phyloP scores from a whole-genome alignment of 2,888 invertebrate species.

The Sminthurides aquaticus region DNA sequence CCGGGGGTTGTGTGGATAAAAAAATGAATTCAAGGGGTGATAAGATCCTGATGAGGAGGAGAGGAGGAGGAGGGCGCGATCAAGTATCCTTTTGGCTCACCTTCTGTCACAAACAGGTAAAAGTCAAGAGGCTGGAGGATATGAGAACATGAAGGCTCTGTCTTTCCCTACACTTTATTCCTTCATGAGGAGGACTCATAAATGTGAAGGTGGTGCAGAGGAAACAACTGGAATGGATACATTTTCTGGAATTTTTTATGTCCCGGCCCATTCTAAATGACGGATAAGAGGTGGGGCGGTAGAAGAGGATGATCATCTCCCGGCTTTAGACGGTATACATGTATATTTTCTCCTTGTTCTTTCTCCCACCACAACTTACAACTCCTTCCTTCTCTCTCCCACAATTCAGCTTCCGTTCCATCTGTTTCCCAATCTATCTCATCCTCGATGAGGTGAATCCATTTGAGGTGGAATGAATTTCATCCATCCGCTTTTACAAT shows the following conservation, averaged over 20 bases:
- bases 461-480: background rate
- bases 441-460: conserved; percentile 5
- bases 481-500: conserved; percentile 2
- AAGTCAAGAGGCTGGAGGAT: no score
- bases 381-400: background rate
- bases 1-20: no score
- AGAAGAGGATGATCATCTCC: no score
- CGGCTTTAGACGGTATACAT: no score
- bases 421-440: conserved; percentile 22
- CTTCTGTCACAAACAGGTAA: conserved; percentile 21
- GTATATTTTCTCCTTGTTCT: no score
- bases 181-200: background rate
- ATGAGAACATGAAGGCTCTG: no score
- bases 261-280: no score
- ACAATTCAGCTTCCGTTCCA: conserved; percentile 23
- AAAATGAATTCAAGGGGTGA: no score
- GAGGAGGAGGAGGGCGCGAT: conserved; percentile 11
- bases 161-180: no score
- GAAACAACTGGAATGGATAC: background rate
- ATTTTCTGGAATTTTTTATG: background rate
- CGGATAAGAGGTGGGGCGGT: no score
- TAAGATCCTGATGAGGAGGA: no score
- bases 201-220: background rate
- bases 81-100: conserved; percentile 23
- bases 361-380: no score